A percentile compares a stretch with the other conserved stretches of the same genome.
phyloP scores from a whole-genome alignment of 2,113 vertebrate genomes.

The Alouatta palliata region DNA sequence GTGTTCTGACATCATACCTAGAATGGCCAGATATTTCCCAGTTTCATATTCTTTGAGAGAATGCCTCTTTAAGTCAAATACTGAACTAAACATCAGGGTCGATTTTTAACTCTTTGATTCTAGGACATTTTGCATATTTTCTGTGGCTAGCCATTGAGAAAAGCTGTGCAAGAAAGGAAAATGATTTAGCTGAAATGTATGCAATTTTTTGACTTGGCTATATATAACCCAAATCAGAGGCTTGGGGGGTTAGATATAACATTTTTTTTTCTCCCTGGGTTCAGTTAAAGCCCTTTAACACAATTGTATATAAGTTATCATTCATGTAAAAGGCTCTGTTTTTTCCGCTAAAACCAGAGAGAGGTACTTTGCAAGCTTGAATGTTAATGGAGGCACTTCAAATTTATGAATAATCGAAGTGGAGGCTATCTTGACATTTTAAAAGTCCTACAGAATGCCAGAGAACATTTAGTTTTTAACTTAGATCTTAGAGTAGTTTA shows the following conservation, averaged over 20 bases:
- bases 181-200: neutral
- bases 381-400: constrained; percentile 16
- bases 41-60: neutral
- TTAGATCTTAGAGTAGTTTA: neutral
- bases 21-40: neutral
- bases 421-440: constrained; percentile 60
- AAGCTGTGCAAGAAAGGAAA: neutral
- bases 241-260: neutral
- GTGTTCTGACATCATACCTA: neutral
- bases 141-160: neutral
- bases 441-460: neutral
- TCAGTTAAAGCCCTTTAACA: neutral
- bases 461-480: constrained; percentile 41
- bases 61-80: neutral
- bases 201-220: neutral
- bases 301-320: neutral
- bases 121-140: neutral
- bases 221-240: neutral
- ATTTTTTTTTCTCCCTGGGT: neutral
- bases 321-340: neutral
- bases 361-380: neutral
- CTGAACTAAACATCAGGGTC: neutral
- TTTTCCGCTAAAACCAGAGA: constrained; percentile 12
- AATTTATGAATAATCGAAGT: constrained; percentile 50
- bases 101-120: neutral